These are phyloP conservation scores for Eubucco bourcierii DNA, from an alignment of 2,113 vertebrate species.

Conservation along the genomic window DNA sequence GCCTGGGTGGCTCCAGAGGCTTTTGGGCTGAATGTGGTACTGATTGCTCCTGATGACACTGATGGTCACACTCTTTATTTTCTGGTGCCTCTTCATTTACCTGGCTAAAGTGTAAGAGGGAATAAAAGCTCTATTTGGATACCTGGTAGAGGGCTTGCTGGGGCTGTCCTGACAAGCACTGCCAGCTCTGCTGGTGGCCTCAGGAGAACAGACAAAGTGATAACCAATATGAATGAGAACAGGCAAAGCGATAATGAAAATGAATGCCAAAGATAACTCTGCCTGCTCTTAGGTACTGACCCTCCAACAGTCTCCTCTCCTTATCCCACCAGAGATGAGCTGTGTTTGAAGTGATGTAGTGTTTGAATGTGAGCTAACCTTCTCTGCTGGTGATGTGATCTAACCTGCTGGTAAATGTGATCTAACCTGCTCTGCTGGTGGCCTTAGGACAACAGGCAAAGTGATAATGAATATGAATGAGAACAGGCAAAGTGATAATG, in stretches of 20 bases:
- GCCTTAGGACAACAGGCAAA: background rate
- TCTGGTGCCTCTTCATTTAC: background rate
- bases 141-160: background rate
- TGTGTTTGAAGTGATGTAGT: background rate
- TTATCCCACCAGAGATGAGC: background rate
- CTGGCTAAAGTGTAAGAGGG: background rate
- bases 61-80: background rate
- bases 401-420: too few species aligned
- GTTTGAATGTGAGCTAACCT: background rate
- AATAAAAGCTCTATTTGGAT: background rate
- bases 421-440: background rate
- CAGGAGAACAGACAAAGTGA: background rate
- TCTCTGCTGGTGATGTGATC: too few species aligned
- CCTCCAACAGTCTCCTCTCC: background rate
- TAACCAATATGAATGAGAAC: background rate
- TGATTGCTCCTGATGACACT: background rate
- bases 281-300: background rate
- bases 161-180: background rate
- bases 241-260: background rate
- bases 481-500: background rate
- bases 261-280: background rate
- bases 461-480: background rate
- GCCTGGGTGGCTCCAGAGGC: background rate
- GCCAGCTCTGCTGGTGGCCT: background rate
- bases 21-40: background rate